Evolutionary conservation across 53 echinoderm and acorn worm genomes (phyloP), one percentile per base, ranked within the genome.

Genomic region (Henricia sp.): DNA sequence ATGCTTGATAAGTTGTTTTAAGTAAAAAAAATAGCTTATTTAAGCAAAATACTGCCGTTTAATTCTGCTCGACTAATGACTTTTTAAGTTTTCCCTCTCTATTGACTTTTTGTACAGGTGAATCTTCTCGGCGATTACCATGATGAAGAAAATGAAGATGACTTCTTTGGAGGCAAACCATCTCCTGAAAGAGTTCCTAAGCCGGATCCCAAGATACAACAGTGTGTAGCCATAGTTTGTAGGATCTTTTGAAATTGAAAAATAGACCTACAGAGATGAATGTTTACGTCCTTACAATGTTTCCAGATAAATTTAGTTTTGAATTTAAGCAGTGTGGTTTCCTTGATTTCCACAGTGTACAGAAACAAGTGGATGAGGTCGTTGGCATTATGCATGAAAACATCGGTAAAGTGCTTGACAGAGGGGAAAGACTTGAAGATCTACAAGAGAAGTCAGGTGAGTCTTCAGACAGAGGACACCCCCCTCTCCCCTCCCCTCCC

Each of bases 401-500:
- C 51, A 90, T 96, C 50, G 91, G 82, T 33, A 96, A 92, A 28
- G 96, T 96, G 5, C 42, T 96, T 8, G 92, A 96, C 55, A 74
- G 96, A 90, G 96, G 96, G 77, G 96, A 96, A 34, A 92, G 69
- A 82, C 83, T 96, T 12, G 96, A 96, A n/a, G 94, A 94, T 41
- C 65, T 96, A 43, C 91, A 96, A 54, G 96, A 96, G 35, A 96
- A 96, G 76, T 94, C 96, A 90, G 96, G 96, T 96, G 59, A 36
- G 90, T 13, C 4, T n/a, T n/a, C n/a, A n/a, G n/a, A n/a, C n/a
- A n/a, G n/a, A n/a, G n/a, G n/a, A n/a, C n/a, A n/a, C n/a, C n/a
- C n/a, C n/a, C n/a, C n/a, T n/a, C n/a, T n/a, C n/a, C n/a, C n/a
- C n/a, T n/a, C n/a, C n/a, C n/a, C n/a, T n/a, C n/a, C n/a, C n/a